These are phyloP conservation scores for Sebastes nivosus DNA, from an alignment of 2,797 vertebrate genomes.

Conservation along the genomic window DNA sequence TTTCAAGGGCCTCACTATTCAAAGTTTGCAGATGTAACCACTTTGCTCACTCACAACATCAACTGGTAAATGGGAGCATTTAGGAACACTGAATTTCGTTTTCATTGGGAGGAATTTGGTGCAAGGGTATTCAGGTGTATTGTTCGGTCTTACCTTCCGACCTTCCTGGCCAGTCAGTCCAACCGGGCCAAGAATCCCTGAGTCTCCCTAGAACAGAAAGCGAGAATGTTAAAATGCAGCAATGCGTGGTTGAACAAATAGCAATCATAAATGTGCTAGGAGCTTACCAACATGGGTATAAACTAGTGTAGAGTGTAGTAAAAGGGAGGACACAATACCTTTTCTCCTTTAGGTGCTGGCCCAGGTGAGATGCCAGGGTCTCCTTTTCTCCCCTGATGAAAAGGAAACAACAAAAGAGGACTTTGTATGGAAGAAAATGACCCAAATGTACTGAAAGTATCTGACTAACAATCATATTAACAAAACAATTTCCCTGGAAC, in stretches of 20 bases:
- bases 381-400: slow-evolving; percentile 91
- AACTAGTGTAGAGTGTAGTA: slow-evolving; percentile 1
- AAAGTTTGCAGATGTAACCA: not conserved
- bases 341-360: slow-evolving; percentile 90
- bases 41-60: not conserved
- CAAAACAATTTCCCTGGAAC: not conserved
- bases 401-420: slow-evolving; percentile 27
- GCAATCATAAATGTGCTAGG: not conserved
- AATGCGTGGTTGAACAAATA: not conserved
- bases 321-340: slow-evolving; percentile 80
- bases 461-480: not conserved
- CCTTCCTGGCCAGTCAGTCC: slow-evolving; percentile 88
- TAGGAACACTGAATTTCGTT: not conserved
- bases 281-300: not conserved
- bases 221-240: slow-evolving; percentile 8
- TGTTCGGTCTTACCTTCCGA: slow-evolving; percentile 88
- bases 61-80: not conserved
- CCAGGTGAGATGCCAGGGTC: slow-evolving; percentile 95
- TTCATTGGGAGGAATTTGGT: not conserved
- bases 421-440: slow-evolving; percentile 1
- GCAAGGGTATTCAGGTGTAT: not conserved
- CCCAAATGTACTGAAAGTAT: not conserved
- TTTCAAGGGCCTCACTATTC: slow-evolving; percentile 4
- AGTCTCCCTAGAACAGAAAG: slow-evolving; percentile 85
- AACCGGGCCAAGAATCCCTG: slow-evolving; percentile 87